A percentile compares a stretch with the other conserved stretches of the same genome.
phyloP scores from a whole-genome alignment of 2,113 vertebrate species.

The Chionis minor region DNA sequence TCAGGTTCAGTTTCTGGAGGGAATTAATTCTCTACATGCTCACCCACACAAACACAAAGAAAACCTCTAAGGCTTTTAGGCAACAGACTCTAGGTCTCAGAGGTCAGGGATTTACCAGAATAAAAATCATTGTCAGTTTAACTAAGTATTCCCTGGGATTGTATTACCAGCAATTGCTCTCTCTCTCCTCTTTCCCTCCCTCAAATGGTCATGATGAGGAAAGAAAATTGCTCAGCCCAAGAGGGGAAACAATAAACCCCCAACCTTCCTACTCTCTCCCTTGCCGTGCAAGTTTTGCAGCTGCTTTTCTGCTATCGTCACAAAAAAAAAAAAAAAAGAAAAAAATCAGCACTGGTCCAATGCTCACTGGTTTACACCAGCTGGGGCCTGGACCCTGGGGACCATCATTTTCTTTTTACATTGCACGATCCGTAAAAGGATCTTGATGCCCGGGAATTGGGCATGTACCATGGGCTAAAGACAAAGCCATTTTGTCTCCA shows the following conservation, averaged over 20 bases:
- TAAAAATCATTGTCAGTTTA: slow-evolving; percentile 38
- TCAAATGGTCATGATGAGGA: not conserved
- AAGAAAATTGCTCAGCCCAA: not conserved
- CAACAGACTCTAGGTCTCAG: not conserved
- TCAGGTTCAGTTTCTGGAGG: slow-evolving; percentile 1
- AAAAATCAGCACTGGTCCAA: not conserved
- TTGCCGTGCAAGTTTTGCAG: not conserved
- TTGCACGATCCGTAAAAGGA: not conserved
- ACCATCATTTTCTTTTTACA: not conserved
- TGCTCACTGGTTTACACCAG: not conserved
- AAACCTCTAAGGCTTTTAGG: slow-evolving; percentile 16
- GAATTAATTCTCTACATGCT: not conserved
- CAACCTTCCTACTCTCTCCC: not conserved
- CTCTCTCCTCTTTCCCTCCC: not conserved
- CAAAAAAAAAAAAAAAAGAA: not conserved
- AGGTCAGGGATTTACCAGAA: slow-evolving; percentile 44
- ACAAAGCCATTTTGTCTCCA: not conserved
- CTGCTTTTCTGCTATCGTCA: not conserved
- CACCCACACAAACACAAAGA: not conserved
- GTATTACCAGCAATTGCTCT: not conserved
- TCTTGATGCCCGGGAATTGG: not conserved
- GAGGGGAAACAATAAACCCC: not conserved
- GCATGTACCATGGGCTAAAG: not conserved
- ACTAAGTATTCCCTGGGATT: slow-evolving; percentile 23
- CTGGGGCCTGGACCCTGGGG: not conserved